Evolutionary conservation across 2,113 vertebrate species (phyloP), one percentile per base, ranked within the genome.

Genomic region (Megaleporinus macrocephalus): DNA sequence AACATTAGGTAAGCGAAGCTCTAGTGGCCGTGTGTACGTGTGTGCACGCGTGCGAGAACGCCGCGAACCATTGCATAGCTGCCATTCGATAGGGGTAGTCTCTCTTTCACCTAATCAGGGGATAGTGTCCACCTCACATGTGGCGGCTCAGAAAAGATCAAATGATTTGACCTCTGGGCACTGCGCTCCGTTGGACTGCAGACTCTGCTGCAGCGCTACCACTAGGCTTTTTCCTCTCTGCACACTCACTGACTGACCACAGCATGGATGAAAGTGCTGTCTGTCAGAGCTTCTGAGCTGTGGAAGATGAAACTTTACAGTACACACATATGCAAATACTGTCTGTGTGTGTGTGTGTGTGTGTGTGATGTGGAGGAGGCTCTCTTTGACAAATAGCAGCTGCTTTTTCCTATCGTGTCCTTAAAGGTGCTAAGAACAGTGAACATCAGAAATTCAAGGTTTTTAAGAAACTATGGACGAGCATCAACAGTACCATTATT

Each of bases 131-230:
- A 53, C 68, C 57, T 76, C 73, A 30, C 59, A 61, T 76, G 63
- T 61, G 44, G 66, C 53, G 22, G 30, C 53, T 71, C 61, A 82
- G 66, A 53, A n/a, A 84, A 80, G 86, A 83, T 87, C 81, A 84
- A 84, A 77, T 84, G 86, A 73, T 87, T 84, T 82, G 83, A 87
- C 76, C 78, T 49, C n/a, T 44, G 33, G 27, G 73, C 11, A 22
- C 26, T 14, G 10, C 36, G 5, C 49, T 27, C 14, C n/a, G 49
- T 22, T 62, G 76, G 66, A 70, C 66, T 44, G 66, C 20, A 24
- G n/a, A 22, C 22, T 16, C 33, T 9, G 10, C 68, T 55, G 49
- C 41, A 63, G 33, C 30, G 30, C 16, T 3, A 41, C 65, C 18
- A 22, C n/a, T 13, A 41, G 65, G 18, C 20, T 10, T 36, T 30